Base-by-base conservation (phyloP, 1,140 invertebrate genomes). In the Piezodorus guildinii region DNA sequence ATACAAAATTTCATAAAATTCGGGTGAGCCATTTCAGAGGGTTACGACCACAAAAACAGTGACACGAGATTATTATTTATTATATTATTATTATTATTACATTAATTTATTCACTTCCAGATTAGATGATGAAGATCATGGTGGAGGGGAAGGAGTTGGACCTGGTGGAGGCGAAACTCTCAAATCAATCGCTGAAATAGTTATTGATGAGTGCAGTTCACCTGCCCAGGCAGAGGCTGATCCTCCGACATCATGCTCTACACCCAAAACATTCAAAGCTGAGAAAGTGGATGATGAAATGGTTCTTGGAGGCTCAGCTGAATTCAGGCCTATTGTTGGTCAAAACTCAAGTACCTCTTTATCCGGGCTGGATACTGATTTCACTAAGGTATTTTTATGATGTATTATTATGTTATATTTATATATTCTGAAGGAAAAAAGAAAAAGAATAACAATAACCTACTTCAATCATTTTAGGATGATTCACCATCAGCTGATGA, bases 231-330 rank as follows among this genome's bases (percentile, higher is more conserved):
- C 9, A 1, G 34, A 39, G 34, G 9, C 12, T 39, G 34, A 39
- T 12, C 34, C 34, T 39, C 34, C 34, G 1, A 39, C 34, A 10
- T 39, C 34, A 12, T 6, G 49, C 23, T 25, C 17, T 19, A 52
- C 49, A 12, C 68, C 69, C 12, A 73, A 72, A 64, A 73, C 69
- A 44, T 73, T 73, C 64, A 68, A 67, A 60, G 71, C 72, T 15
- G 72, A 73, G 56, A 73, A 69, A 23, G 65, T 73, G 9, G 45
- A 65, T 27, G 62, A 61, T 56, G 59, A 25, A 67, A 68, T 16
- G 60, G 60, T 15, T 64, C 69, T 60, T 58, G 64, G 5, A 45
- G 67, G 14, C 25, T 66, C 66, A 51, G 67, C 58, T 30, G 71
- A 73, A 23, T 73, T 73, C 60, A 66, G 71, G 44, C 71, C 72